Evolutionary conservation across 2,888 invertebrate species (phyloP), one percentile per base, ranked within the genome.

Genomic region (Zhengitettix transpicula): DNA sequence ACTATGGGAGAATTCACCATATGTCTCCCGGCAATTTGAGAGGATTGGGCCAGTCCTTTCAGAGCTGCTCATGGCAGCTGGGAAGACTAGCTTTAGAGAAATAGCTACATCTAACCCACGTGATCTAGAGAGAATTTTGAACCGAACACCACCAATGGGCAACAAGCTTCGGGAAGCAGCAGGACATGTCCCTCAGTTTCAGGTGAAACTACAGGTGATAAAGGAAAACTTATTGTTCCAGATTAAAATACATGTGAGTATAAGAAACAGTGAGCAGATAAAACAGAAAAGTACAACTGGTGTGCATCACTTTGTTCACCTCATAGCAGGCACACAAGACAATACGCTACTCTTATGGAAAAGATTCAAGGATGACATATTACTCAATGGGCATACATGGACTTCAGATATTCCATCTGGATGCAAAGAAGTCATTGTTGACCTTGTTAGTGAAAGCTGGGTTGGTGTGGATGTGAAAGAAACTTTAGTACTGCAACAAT

Each of bases 1-100:
- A 65, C 72, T 89, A 53, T 90, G 90, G 89, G 87, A 88, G 68
- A 82, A 87, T 69, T 86, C 87, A 0, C 72, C 72, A 1, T 83
- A 77, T 69, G 79, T 89, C 28, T 76, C 81, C 62, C 80, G 81
- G 66, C 89, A 89, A 69, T 71, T 90, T 56, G 80, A 79, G 60
- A 84, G 84, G 55, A 86, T 89, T 63, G 87, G 87, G 1, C 78
- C 79, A 10, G 78, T 81, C 0, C 77, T 83, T 64, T 82, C 86
- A 16, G 75, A 76, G 1, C 71, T 81, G 42, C 71, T 89, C 9
- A 84, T 79, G 0, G 77, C 79, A 55, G 81, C 84, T 60, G 85
- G 84, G 12, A 81, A 87, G 70, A 79, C 77, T 1, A 80, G 80
- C 57, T 84, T 89, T 67, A 74, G 81, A 69, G 72, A 78, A 58